Evolutionary conservation across 64 coral and sea anemone species (phyloP), one percentile per base, ranked within the genome.

Genomic region (Exaiptasia diaphana): DNA sequence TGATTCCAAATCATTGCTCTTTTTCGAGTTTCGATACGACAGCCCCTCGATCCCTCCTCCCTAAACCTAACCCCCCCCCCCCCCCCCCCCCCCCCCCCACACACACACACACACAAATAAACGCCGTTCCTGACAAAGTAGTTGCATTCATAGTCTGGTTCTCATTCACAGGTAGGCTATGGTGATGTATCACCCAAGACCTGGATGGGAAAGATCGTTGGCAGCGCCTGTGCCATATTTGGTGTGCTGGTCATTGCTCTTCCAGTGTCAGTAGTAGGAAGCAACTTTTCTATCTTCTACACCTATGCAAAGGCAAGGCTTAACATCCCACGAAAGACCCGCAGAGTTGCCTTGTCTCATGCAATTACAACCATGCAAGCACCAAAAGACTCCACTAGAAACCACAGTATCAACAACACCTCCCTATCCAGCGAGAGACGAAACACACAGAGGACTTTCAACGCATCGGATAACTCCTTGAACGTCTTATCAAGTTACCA

Each of bases 281-380:
- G 88, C 14, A 99, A 99, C 90, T 99, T 99, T 48, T 88, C 85
- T 12, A 59, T 99, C 41, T 99, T 85, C 50, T 99, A 99, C 68
- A 99, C 95, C 26, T 99, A 99, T 63, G 95, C 95, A 33, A 99
- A 99, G 63, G 95, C 95, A 48, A 81, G 95, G 80, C 95, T 99
- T 33, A 99, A 99, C 53, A 39, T 99, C 23, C 95, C 95, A 1
- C 89, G 80, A 33, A 99, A 99, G 61, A 95, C 86, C 45, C 82
- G 69, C 42, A 78, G 91, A 1, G 80, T 95, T 4, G 91, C 91
- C 56, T 75, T 95, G 22, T 82, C 91, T 37, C 91, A 95, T 71
- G 86, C 86, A 25, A 73, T 95, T 38, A 95, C 86, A 17, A 69
- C 91, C 73, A 95, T 95, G 91, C 64, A 83, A 1, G 85, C 72